Percentiles rank a stretch among this genome's conserved stretches.
Conservation (phyloP, 1,140 invertebrate genomes). For the Drosophila aff. region DNA sequence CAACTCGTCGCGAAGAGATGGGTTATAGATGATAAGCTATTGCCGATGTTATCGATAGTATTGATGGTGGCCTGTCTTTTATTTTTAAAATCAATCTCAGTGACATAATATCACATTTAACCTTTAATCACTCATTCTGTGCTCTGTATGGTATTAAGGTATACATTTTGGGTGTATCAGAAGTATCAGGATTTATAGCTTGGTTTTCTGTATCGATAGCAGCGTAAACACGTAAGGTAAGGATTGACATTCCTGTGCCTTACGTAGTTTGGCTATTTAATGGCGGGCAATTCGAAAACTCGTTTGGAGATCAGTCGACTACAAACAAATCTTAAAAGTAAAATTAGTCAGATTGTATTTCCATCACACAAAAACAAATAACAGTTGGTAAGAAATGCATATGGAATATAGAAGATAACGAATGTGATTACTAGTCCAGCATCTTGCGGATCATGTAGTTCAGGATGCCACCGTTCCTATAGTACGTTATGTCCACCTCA, state of each 20-base stretch:
- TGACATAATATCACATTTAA: no score
- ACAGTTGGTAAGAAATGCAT: conserved; percentile 46
- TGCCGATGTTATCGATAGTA: not conserved
- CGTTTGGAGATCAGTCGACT: not conserved
- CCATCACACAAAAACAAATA: conserved; percentile 20
- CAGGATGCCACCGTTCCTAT: conserved; percentile 96
- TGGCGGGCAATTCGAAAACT: not conserved
- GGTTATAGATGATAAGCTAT: not conserved
- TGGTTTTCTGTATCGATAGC: no score
- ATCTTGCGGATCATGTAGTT: conserved; percentile 99
- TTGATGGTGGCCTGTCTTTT: not conserved
- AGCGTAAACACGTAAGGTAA: no score
- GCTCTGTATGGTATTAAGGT: no score
- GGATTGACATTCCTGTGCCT: no score
- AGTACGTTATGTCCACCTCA: conserved; percentile 98
- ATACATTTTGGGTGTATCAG: no score
- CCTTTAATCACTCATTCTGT: no score
- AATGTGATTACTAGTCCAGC: conserved; percentile 66
- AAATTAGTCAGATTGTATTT: conserved; percentile 17
- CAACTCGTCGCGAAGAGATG: conserved; percentile 4
- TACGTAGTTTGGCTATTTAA: not conserved
- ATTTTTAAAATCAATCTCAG: no score
- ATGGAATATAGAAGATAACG: conserved; percentile 49
- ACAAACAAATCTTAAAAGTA: no score
- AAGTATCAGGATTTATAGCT: no score